Percentiles rank a stretch among this genome's conserved stretches.
These are phyloP conservation scores for Ochlodes sylvanus DNA, from an alignment of 2,888 invertebrate species.

Conservation along the genomic window DNA sequence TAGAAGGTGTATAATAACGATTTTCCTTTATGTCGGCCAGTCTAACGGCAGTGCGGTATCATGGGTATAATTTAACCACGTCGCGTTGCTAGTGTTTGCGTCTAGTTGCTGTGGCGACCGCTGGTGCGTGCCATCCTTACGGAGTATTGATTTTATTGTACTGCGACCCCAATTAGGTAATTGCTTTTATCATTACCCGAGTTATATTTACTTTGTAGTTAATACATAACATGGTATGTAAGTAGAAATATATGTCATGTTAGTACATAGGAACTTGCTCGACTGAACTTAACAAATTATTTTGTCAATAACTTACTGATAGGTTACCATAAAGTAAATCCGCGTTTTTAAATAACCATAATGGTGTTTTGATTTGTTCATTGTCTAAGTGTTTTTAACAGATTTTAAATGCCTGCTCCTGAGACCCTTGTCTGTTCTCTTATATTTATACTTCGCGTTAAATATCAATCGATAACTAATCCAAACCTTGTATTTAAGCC, in stretches of 20 bases:
- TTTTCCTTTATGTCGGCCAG: conserved; percentile 22
- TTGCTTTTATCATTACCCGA: conserved; percentile 9
- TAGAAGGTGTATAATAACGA: conserved; percentile 25
- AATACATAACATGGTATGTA: too few species aligned
- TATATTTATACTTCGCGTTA: neutral
- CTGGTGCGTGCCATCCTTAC: conserved; percentile 64
- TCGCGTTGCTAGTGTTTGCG: conserved; percentile 57
- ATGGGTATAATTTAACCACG: conserved; percentile 51
- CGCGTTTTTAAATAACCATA: too few species aligned
- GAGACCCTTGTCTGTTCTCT: too few species aligned
- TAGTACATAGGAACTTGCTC: too few species aligned
- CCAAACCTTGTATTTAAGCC: conserved; percentile 12
- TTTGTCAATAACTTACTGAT: too few species aligned
- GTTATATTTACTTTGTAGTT: too few species aligned
- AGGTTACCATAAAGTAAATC: too few species aligned
- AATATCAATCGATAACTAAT: neutral
- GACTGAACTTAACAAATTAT: too few species aligned
- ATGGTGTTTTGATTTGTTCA: too few species aligned
- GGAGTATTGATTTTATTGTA: conserved; percentile 61
- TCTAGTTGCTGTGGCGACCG: conserved; percentile 65
- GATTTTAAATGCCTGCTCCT: too few species aligned
- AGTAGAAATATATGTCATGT: too few species aligned
- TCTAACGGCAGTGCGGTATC: conserved; percentile 12
- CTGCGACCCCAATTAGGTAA: neutral
- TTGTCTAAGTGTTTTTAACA: too few species aligned